Evolutionary conservation across 2,797 vertebrate species (phyloP).

Genomic region (Protonibea diacanthus): DNA sequence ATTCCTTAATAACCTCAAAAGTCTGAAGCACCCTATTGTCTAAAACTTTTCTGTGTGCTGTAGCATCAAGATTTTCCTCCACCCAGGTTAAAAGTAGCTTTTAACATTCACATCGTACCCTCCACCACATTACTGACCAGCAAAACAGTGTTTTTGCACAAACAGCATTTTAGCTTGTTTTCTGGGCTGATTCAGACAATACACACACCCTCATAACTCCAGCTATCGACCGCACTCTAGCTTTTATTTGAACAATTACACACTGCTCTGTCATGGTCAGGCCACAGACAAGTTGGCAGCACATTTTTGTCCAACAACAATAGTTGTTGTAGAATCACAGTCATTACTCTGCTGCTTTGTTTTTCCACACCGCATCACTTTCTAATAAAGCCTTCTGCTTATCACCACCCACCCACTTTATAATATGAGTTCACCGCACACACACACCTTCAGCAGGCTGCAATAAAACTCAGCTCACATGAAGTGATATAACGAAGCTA

Average conservation of each 20-base stretch:
- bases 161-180: slow-evolving; percentile 5
- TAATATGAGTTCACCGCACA: background rate
- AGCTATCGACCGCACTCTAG: slow-evolving; percentile 5
- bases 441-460: slow-evolving; percentile 6
- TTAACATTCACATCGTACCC: background rate
- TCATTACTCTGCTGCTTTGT: slow-evolving; percentile 8
- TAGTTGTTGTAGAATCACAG: slow-evolving; percentile 12
- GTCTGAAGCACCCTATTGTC: background rate
- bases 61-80: background rate
- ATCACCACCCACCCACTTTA: slow-evolving; percentile 14
- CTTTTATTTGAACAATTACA: slow-evolving; percentile 27
- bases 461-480: background rate
- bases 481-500: slow-evolving; percentile 14
- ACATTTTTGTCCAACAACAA: slow-evolving; percentile 1
- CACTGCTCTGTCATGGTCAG: background rate
- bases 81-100: background rate
- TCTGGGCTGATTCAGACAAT: background rate
- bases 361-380: slow-evolving; percentile 1
- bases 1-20: background rate
- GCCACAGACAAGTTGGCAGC: slow-evolving; percentile 7
- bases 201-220: slow-evolving; percentile 6
- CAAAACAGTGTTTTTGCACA: slow-evolving; percentile 2
- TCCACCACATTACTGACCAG: slow-evolving; percentile 1
- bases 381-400: slow-evolving; percentile 16
- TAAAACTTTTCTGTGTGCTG: background rate